A percentile compares a stretch with the other conserved stretches of the same genome.
Conservation (phyloP, 2,113 vertebrate species). For the Sus scrofa region DNA sequence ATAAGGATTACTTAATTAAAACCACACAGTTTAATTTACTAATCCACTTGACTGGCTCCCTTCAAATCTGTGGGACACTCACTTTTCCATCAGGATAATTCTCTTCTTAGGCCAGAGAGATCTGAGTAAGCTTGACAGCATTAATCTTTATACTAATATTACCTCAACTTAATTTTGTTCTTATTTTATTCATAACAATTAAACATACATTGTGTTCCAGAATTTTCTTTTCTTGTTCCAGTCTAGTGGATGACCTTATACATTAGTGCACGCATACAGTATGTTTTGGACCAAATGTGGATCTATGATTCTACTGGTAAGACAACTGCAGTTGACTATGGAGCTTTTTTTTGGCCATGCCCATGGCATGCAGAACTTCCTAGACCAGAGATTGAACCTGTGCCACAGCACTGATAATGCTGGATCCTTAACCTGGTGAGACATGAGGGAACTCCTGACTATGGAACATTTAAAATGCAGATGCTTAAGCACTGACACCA, state of each 20-base stretch:
- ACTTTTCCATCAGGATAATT: neutral
- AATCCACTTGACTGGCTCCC: neutral
- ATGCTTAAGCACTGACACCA: neutral
- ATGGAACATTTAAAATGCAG: neutral
- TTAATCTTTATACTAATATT: neutral
- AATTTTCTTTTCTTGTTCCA: neutral
- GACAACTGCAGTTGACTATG: too few species aligned
- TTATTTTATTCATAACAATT: neutral
- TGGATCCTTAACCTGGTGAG: too few species aligned
- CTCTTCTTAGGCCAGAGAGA: neutral
- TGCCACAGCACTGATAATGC: too few species aligned
- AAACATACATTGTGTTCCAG: neutral
- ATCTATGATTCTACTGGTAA: neutral
- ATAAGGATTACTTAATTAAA: conserved; percentile 31
- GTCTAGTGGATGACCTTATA: neutral
- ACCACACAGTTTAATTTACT: neutral
- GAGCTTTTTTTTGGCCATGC: too few species aligned
- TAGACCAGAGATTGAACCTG: too few species aligned
- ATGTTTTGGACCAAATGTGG: neutral
- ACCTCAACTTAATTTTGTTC: neutral
- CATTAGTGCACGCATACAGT: fast-evolving
- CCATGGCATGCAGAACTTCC: too few species aligned
- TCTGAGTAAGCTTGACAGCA: neutral
- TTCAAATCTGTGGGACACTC: neutral
- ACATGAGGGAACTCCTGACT: too few species aligned